Evolutionary conservation across 2,888 invertebrate genomes (phyloP).

Genomic region (Coenonympha glycerion): DNA sequence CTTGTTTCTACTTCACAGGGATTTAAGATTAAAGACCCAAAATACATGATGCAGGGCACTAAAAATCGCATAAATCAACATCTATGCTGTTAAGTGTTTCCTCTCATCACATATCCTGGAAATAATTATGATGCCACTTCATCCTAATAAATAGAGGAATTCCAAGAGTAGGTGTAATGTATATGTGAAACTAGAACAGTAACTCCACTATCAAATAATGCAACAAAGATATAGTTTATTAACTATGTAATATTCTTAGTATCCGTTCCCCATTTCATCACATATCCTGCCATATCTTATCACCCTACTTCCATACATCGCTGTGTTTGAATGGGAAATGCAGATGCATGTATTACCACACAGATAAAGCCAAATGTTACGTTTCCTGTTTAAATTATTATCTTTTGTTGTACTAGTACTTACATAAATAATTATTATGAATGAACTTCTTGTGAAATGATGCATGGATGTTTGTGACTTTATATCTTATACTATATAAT

Average conservation of each 20-base stretch:
- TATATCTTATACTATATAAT: too few species aligned
- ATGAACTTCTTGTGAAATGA: constrained; percentile 13
- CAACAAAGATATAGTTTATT: too few species aligned
- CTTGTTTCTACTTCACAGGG: too few species aligned
- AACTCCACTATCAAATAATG: neutral
- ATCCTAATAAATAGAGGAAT: neutral
- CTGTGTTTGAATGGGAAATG: constrained; percentile 19
- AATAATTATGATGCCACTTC: too few species aligned
- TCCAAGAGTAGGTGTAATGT: neutral
- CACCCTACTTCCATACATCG: constrained; percentile 12
- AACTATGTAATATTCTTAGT: constrained; percentile 24
- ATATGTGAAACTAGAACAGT: neutral
- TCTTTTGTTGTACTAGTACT: constrained; percentile 28
- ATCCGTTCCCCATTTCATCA: constrained; percentile 14
- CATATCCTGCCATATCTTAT: constrained; percentile 20
- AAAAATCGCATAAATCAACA: too few species aligned
- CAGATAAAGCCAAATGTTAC: constrained; percentile 40
- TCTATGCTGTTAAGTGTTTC: too few species aligned
- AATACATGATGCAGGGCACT: too few species aligned
- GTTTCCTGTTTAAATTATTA: constrained; percentile 41
- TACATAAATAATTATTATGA: too few species aligned
- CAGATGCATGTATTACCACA: constrained; percentile 15
- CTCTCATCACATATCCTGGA: too few species aligned
- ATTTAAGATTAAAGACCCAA: too few species aligned
- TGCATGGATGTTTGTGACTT: neutral